Evolutionary conservation across 2,888 invertebrate genomes (phyloP), one percentile per base, ranked within the genome.

Genomic region (Lumbricus terrestris): DNA sequence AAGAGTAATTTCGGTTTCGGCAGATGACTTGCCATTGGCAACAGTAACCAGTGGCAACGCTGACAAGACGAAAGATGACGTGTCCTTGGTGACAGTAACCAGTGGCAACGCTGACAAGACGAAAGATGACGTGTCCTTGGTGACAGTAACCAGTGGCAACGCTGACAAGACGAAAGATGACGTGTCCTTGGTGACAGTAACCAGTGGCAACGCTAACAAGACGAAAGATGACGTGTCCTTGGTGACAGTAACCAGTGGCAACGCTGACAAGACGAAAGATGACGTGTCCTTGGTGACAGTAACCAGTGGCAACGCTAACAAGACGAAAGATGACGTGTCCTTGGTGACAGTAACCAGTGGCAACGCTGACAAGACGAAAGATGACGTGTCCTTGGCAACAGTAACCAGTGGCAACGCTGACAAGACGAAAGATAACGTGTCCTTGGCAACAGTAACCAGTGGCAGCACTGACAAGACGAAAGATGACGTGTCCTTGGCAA

Each of bases 41-140:
- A 29, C 54, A 54, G 23, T 54, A 29, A 54, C 54, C 54, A 54
- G 54, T 54, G 54, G 13, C 42, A 42, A 42, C 42, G 16, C 42
- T 40, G 40, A 11, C 13, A 23, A 69, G 69, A n/a, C 69, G 0
- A 8, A 29, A 29, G 69, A 6, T 13, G 69, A n/a, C 29, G 29
- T n/a, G n/a, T 69, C 69, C 69, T 69, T 69, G n/a, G 69, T n/a
- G n/a, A 69, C 69, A n/a, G 69, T 69, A 69, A 69, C n/a, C 69
- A 69, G n/a, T 69, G 69, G 16, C 69, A 69, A 69, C 69, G n/a
- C 69, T 29, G 69, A 69, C 1, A 69, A 69, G n/a, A 69, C 69
- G 8, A n/a, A 29, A 69, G 69, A 13, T 69, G 69, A 69, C 69
- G 29, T n/a, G 11, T 69, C 69, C 69, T 69, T 69, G n/a, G n/a